A percentile compares a stretch with the other conserved stretches of the same genome.
Conservation (phyloP, 1,140 invertebrate species). For the Gryllus bimaculatus region DNA sequence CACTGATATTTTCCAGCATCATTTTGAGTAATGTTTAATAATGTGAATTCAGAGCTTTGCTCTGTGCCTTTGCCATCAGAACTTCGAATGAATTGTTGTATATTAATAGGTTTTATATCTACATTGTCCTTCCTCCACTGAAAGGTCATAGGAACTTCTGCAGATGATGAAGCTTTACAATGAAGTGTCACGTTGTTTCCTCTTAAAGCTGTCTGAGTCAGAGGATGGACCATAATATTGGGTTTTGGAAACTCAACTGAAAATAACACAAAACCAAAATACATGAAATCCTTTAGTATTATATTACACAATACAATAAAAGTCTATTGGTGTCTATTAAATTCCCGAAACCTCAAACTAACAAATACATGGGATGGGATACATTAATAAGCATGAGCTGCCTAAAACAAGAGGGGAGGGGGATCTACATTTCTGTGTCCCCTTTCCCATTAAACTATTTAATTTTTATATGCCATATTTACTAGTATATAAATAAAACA, state of each 20-base stretch:
- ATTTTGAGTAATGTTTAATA: conserved; percentile 60
- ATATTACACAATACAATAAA: neutral
- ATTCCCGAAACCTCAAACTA: neutral
- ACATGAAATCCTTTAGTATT: neutral
- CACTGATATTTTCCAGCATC: conserved; percentile 88
- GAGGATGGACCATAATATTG: conserved; percentile 68
- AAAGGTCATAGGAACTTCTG: conserved; percentile 58
- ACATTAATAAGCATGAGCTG: too few relatives aligned
- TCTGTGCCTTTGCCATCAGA: conserved; percentile 26
- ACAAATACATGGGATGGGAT: neutral
- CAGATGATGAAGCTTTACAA: conserved; percentile 63
- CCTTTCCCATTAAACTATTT: too few relatives aligned
- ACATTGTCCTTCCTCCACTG: conserved; percentile 84
- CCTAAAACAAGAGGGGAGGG: too few relatives aligned
- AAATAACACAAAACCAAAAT: conserved; percentile 11
- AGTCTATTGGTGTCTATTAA: neutral
- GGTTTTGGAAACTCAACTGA: conserved; percentile 75
- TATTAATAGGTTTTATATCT: conserved; percentile 42
- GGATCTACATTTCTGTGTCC: too few relatives aligned
- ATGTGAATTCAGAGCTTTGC: conserved; percentile 53
- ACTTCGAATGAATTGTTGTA: conserved; percentile 28
- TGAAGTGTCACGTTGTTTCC: conserved; percentile 70
- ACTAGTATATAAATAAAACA: too few relatives aligned
- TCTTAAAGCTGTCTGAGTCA: conserved; percentile 69
- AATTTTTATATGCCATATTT: too few relatives aligned